phyloP scores from a whole-genome alignment of 2,113 vertebrate genomes.

The Solea senegalensis region DNA sequence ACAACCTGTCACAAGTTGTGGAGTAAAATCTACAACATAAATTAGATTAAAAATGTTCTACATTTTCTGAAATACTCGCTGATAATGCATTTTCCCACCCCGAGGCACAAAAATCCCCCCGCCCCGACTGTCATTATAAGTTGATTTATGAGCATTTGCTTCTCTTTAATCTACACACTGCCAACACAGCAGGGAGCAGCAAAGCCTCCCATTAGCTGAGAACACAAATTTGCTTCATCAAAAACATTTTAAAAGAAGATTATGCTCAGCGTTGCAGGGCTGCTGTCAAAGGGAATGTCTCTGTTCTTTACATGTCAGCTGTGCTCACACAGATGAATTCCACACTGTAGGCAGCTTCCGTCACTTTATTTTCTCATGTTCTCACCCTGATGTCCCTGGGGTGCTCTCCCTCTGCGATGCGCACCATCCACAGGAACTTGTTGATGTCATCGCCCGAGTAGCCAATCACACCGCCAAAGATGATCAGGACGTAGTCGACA shows the following conservation, averaged over 20 bases:
- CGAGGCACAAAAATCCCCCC: not conserved
- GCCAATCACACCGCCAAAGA: constrained; percentile 98
- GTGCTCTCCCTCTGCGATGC: constrained; percentile 98
- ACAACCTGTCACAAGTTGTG: too few relatives aligned
- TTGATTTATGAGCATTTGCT: too few relatives aligned
- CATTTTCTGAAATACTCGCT: not conserved
- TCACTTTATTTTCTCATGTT: not conserved
- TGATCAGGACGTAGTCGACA: constrained; percentile 98
- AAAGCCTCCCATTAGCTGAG: too few relatives aligned
- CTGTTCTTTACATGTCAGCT: too few relatives aligned
- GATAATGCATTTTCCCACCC: too few relatives aligned
- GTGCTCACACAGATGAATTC: not conserved
- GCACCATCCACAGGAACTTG: constrained; percentile 99
- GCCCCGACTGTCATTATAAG: too few relatives aligned
- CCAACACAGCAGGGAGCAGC: too few relatives aligned
- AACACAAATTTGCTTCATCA: too few relatives aligned
- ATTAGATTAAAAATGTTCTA: not conserved
- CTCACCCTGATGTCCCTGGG: constrained; percentile 99
- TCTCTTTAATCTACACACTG: too few relatives aligned
- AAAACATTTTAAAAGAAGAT: too few relatives aligned
- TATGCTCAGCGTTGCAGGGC: too few relatives aligned
- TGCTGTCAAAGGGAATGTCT: too few relatives aligned
- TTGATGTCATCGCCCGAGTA: constrained; percentile 99
- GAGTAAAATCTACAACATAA: not conserved
- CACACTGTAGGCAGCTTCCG: not conserved